Percentiles rank a stretch among this genome's conserved stretches.
These are phyloP conservation scores for Rhagologus leucostigma DNA, from an alignment of 2,113 vertebrate genomes.

Conservation along the genomic window DNA sequence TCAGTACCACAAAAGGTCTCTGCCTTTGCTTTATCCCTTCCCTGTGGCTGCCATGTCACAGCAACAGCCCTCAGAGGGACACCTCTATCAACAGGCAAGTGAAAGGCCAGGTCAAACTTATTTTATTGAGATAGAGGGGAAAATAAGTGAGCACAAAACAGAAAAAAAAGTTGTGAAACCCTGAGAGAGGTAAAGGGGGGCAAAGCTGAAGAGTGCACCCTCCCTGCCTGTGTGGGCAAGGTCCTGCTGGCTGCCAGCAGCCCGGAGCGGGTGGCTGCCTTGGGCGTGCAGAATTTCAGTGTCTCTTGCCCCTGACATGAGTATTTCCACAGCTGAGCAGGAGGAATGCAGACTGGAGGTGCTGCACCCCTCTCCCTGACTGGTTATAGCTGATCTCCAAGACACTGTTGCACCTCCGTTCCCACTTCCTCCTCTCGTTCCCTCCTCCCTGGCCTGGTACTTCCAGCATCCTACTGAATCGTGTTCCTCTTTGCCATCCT, in stretches of 20 bases:
- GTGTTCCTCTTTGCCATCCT: background rate
- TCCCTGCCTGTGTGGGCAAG: background rate
- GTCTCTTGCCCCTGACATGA: rapidly evolving
- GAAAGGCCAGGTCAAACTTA: background rate
- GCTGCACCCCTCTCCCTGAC: background rate
- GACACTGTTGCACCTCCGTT: background rate
- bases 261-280: background rate
- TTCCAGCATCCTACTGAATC: background rate
- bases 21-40: background rate
- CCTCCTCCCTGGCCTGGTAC: background rate
- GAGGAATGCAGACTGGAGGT: background rate
- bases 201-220: rapidly evolving
- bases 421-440: background rate
- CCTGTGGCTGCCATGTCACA: background rate
- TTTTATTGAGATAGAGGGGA: background rate
- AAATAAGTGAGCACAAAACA: background rate
- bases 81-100: background rate
- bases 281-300: background rate
- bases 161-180: background rate
- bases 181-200: background rate
- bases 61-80: background rate
- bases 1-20: background rate
- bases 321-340: background rate
- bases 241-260: background rate
- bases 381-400: background rate